Base-by-base conservation (phyloP, 2,113 vertebrate genomes). In the Burhinus bistriatus region DNA sequence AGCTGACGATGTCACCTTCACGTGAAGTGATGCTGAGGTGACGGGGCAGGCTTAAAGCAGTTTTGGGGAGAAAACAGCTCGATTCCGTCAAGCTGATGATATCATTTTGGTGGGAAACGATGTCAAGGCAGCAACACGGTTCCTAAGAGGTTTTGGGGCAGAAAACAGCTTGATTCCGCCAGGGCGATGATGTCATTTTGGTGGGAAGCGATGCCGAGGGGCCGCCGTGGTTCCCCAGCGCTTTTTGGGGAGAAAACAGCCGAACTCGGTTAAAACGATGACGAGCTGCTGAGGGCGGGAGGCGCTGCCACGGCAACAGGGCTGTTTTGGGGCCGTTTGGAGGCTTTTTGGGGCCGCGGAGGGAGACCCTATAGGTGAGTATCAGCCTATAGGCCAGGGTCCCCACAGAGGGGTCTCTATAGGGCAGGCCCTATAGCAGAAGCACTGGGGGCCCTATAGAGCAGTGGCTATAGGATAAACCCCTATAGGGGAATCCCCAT, bases 101-200 rank as follows among this genome's bases (percentile, higher is more conserved):
- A 6, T 19, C 2, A 4, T 19, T 36, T 15, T 5, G 12, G 13
- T 1, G 20, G 4, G 21, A 47, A 23, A 29, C 2, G 9, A 44
- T 8, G 42, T 19, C 32, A 14, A 68, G 42, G 65, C 3, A 27
- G 11, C 6, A 5, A 9, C 9, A 7, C 4, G 16, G 4, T 19
- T 15, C 10, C 42, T 44, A 21, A 36, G 2, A 12, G 42, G 9
- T 44, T 44, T 44, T 44, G 42, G 42, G 42, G 42, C n/a, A 44
- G 42, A 44, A 44, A 44, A 23, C 34, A 9, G 25, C 45, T 38
- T 9, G 5, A 21, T 29, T 70, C 25, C 3, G 25, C 7, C 18
- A 36, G 19, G 5, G 12, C 1, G 25, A 18, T 26, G 16, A 17
- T 4, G 11, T 8, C 15, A 26, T 38, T 26, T 26, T 26, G 23